Conservation (phyloP, 2,888 invertebrate genomes). For the Nudaria mundana region DNA sequence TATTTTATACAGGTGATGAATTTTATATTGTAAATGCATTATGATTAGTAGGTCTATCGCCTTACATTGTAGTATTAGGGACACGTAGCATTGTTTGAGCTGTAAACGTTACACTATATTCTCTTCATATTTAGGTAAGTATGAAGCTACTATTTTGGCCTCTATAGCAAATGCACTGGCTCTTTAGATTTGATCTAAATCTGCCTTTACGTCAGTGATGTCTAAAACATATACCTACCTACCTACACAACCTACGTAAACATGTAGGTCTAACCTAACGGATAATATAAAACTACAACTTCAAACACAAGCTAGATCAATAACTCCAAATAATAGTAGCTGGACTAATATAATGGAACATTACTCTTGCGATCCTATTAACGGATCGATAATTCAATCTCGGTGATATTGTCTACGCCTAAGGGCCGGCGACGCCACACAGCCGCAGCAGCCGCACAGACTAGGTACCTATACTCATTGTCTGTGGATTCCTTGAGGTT, state of each 20-base stretch:
- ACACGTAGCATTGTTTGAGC: too few species aligned
- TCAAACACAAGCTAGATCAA: slow-evolving; percentile 30
- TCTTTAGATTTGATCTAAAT: too few species aligned
- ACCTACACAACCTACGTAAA: too few species aligned
- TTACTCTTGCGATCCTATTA: slow-evolving; percentile 68
- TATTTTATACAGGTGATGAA: slow-evolving; percentile 35
- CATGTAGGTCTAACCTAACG: too few species aligned
- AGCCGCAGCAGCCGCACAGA: slow-evolving; percentile 45
- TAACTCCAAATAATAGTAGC: slow-evolving; percentile 55
- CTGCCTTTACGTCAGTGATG: too few species aligned
- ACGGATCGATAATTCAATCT: slow-evolving; percentile 73
- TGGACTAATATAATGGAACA: slow-evolving; percentile 57
- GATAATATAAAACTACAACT: slow-evolving; percentile 18
- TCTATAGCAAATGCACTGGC: too few species aligned
- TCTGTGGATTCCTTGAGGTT: slow-evolving; percentile 10
- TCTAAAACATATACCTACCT: not conserved
- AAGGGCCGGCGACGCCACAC: slow-evolving; percentile 34
- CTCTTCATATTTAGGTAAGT: too few species aligned
- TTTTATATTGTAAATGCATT: slow-evolving; percentile 1
- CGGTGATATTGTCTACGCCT: slow-evolving; percentile 61
- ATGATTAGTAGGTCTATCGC: too few species aligned
- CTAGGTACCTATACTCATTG: too few species aligned
- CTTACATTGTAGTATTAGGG: too few species aligned
- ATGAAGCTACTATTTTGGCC: too few species aligned
- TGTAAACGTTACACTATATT: too few species aligned